Conservation (phyloP, 2,888 invertebrate species). For the Apotomis turbidana region DNA sequence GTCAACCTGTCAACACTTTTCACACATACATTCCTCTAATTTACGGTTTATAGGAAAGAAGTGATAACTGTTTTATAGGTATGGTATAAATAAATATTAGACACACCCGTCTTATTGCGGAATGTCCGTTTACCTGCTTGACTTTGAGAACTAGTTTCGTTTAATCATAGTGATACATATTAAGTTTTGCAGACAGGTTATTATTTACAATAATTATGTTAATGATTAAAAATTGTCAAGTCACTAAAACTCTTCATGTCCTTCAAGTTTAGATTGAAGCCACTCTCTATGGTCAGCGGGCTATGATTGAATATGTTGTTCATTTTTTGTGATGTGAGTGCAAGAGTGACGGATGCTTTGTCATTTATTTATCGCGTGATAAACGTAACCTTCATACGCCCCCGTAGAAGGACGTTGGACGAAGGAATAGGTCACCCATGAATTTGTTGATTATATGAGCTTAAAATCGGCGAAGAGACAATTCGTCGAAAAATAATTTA, state of each 20-base stretch:
- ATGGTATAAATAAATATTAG: conserved; percentile 8
- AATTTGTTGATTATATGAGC: too few species aligned
- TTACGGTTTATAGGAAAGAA: neutral
- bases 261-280: too few species aligned
- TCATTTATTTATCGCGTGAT: too few species aligned
- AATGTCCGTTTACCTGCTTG: conserved; percentile 26
- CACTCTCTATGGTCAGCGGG: too few species aligned
- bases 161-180: neutral
- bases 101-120: neutral
- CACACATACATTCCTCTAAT: conserved; percentile 6
- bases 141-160: conserved; percentile 35
- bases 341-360: too few species aligned
- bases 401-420: too few species aligned
- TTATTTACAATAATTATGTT: neutral
- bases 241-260: neutral
- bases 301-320: too few species aligned
- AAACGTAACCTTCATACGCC: too few species aligned
- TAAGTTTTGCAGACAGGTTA: conserved; percentile 12
- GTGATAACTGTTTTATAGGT: conserved; percentile 8
- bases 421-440: too few species aligned
- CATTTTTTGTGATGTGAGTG: too few species aligned
- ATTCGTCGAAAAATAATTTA: too few species aligned
- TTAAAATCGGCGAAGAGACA: too few species aligned
- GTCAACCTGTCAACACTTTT: conserved; percentile 22
- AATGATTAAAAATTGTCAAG: neutral